These are phyloP conservation scores for Lordiphosa fenestrarum DNA, from an alignment of 2,888 invertebrate species.

Conservation along the genomic window DNA sequence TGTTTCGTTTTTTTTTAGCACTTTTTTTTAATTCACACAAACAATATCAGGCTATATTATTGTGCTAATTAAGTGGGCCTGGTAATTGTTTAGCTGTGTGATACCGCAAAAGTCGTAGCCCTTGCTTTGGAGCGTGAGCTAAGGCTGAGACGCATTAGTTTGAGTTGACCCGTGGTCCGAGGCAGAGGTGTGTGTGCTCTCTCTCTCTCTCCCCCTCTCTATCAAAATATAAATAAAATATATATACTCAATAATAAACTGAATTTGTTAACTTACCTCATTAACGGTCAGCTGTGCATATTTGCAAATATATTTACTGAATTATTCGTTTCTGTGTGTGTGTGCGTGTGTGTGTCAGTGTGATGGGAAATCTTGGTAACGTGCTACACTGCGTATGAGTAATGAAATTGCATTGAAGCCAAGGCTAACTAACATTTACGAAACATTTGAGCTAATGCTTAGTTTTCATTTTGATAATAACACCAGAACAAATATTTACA, in stretches of 20 bases:
- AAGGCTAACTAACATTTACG: constrained; percentile 47
- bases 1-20: no score
- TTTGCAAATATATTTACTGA: constrained; percentile 35
- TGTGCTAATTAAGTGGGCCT: no score
- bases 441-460: constrained; percentile 8
- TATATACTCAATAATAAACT: no score
- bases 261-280: constrained; percentile 41
- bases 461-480: background rate
- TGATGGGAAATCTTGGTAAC: constrained; percentile 33
- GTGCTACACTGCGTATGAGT: constrained; percentile 37
- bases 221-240: no score
- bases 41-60: no score
- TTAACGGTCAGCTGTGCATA: constrained; percentile 63
- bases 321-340: constrained; percentile 9
- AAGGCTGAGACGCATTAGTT: constrained; percentile 25
- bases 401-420: constrained; percentile 51
- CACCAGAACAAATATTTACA: background rate
- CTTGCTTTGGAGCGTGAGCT: constrained; percentile 11
- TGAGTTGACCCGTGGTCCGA: constrained; percentile 40
- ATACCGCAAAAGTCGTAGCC: constrained; percentile 1
- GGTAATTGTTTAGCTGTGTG: constrained; percentile 8
- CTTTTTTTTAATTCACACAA: no score
- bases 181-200: constrained; percentile 46
- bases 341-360: constrained; percentile 17
- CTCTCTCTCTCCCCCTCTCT: background rate